These are phyloP conservation scores for Drosophila aff. DNA, from an alignment of 1,140 invertebrate genomes.

Conservation along the genomic window DNA sequence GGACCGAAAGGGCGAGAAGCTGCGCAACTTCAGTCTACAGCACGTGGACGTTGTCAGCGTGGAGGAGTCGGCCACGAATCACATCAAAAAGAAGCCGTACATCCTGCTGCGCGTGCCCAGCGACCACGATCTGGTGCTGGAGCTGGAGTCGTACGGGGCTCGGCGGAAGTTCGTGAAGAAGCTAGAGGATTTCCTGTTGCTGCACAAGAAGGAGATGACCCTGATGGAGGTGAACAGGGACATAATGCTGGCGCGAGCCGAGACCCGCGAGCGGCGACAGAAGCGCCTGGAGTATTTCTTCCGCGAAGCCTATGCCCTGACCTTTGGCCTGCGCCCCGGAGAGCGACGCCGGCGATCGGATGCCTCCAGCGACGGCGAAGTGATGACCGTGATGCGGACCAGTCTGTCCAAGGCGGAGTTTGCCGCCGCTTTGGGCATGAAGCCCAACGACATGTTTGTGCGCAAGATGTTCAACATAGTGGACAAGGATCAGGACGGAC, in stretches of 20 bases:
- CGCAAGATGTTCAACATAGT: conserved; percentile 99
- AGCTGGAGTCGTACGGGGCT: conserved; percentile 93
- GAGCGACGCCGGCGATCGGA: conserved; percentile 90
- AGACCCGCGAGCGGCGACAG: conserved; percentile 97
- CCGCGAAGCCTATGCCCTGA: conserved; percentile 97
- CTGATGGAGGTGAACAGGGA: conserved; percentile 88
- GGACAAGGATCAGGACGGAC: conserved; percentile 97
- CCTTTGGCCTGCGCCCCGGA: conserved; percentile 92
- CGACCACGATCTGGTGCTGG: conserved; percentile 98
- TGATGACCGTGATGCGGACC: conserved; percentile 96
- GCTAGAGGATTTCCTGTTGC: conserved; percentile 92
- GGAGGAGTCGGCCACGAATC: conserved; percentile 92
- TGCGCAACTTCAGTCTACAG: conserved; percentile 92
- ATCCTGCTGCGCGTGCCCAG: conserved; percentile 94
- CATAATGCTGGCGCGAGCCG: conserved; percentile 95
- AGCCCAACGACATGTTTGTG: conserved; percentile 97
- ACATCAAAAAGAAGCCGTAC: conserved; percentile 93
- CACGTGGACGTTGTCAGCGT: conserved; percentile 91
- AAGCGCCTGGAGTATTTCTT: conserved; percentile 99
- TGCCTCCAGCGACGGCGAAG: conserved; percentile 92
- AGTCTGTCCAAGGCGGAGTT: conserved; percentile 98
- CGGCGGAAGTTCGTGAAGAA: conserved; percentile 96
- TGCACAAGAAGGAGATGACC: conserved; percentile 91
- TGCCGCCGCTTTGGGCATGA: conserved; percentile 98
- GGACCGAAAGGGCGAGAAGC: conserved; percentile 95